Evolutionary conservation across 92 coral and sea anemone genomes (phyloP), one percentile per base, ranked within the genome.

Genomic region (Anthopleura xanthogrammica): DNA sequence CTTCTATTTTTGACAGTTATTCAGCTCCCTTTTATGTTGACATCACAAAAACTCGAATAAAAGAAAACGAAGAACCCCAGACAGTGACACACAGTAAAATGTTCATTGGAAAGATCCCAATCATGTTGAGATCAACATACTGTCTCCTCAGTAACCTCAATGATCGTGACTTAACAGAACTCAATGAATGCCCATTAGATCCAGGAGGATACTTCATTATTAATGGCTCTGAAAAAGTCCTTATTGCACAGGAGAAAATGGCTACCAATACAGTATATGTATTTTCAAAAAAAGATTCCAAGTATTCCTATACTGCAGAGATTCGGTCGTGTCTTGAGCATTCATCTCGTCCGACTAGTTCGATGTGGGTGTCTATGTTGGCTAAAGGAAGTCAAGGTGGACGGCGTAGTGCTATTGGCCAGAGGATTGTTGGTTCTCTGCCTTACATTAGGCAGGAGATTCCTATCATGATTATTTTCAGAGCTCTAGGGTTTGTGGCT

Each of bases 341-440:
- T 78, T 96, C 99, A 3, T 96, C 99, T 4, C 83, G 99, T 2
- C 99, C 99, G 2, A 96, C 99, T 2, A 96, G 99, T 80, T 92
- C 99, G 20, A 96, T 96, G 99, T 96, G 99, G 99, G 99, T 96
- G n/a, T 96, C 99, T 22, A 96, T 96, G 98, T 82, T 96, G 54
- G 93, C 99, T 12, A 94, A 91, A 68, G 98, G 99, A 72, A 96
- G 98, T 76, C 90, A 90, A 43, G 98, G 99, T 48, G 99, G 99
- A 3, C 90, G 97, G 29, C 91, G 93, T 64, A 96, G 99, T 85
- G 99, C 99, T 36, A 96, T 96, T 82, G 99, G 99, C 29, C 99
- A 96, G 90, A 85, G 99, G 70, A 96, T 96, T 66, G 97, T 96
- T 81, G 99, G 96, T 3, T 90, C 99, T 58, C 75, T 96, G 65